Conservation (phyloP, 2,797 vertebrate genomes). For the Sciurus vulgaris region DNA sequence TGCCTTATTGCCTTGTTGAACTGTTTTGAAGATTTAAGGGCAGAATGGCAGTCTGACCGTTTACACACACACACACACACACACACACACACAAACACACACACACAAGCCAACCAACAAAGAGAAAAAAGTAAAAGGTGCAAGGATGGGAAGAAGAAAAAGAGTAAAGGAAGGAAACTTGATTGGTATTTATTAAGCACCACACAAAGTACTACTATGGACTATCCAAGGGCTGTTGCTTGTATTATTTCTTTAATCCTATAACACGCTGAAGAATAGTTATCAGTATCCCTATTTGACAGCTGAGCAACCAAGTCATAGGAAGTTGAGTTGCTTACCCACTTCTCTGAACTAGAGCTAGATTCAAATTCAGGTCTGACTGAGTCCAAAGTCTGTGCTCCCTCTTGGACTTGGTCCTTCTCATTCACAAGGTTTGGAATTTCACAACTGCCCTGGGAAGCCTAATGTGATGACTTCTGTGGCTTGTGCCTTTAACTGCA, state of each 20-base stretch:
- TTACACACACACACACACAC: no score
- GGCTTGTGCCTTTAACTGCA: neutral
- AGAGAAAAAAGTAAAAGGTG: neutral
- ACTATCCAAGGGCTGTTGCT: neutral
- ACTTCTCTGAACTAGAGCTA: neutral
- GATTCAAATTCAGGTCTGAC: neutral
- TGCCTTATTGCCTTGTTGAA: neutral
- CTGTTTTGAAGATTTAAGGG: constrained; percentile 39
- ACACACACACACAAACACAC: neutral
- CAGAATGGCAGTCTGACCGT: neutral
- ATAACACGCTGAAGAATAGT: neutral
- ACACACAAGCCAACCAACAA: no score
- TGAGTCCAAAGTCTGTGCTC: neutral
- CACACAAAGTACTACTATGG: neutral
- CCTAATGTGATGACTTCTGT: neutral
- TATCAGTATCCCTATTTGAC: neutral
- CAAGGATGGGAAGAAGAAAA: constrained; percentile 12
- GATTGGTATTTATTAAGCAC: neutral
- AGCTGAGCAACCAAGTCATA: constrained; percentile 6
- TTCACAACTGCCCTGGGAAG: neutral
- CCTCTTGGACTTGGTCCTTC: neutral
- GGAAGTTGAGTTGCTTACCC: neutral
- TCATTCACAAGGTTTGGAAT: neutral
- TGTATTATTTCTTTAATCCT: neutral
- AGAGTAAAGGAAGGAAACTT: neutral